A percentile compares a stretch with the other conserved stretches of the same genome.
phyloP scores from a whole-genome alignment of 2,797 vertebrate genomes.

The Anniella stebbinsi region DNA sequence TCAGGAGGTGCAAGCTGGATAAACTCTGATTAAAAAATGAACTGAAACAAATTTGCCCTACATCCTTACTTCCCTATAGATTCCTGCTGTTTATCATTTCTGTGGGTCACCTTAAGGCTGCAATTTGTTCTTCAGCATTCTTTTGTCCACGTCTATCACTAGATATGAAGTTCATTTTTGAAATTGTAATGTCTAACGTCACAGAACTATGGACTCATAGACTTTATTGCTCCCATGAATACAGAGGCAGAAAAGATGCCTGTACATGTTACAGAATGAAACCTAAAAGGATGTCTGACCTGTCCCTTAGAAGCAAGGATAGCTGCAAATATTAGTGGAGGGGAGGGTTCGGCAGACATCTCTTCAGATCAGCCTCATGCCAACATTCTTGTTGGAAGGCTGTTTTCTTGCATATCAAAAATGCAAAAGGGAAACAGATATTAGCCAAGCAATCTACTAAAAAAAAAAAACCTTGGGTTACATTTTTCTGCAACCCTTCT shows the following conservation, averaged over 20 bases:
- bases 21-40: no score
- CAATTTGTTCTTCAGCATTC: not conserved
- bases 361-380: not conserved
- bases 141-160: not conserved
- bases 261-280: not conserved
- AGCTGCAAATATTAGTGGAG: rapidly evolving
- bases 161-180: not conserved
- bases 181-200: not conserved
- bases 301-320: not conserved
- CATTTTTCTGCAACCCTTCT: rapidly evolving
- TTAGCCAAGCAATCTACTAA: not conserved
- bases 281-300: not conserved
- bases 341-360: not conserved
- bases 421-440: not conserved
- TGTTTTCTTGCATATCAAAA: not conserved
- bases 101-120: not conserved
- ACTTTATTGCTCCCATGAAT: not conserved
- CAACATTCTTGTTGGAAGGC: not conserved
- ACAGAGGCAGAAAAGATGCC: not conserved
- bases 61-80: no score
- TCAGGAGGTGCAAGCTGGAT: no score
- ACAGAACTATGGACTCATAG: not conserved
- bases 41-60: no score
- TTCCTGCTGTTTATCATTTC: not conserved
- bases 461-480: not conserved